Evolutionary conservation across 2,797 vertebrate genomes (phyloP).

Genomic region (Rhinella marina): DNA sequence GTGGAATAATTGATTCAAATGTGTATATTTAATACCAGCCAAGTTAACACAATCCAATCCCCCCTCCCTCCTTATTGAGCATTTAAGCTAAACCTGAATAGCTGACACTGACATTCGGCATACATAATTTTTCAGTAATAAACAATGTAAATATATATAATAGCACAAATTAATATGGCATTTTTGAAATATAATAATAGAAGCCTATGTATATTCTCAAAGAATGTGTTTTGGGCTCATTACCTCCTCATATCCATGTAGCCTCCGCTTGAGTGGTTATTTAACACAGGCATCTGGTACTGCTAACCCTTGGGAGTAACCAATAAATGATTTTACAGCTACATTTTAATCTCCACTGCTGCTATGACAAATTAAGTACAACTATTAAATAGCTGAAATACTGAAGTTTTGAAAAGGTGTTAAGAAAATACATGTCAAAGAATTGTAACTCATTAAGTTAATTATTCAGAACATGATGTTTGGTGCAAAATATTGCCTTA

Average conservation of each 20-base stretch:
- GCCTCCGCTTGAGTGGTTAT: constrained; percentile 60
- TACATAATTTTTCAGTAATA: constrained; percentile 8
- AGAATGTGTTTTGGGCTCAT: constrained; percentile 53
- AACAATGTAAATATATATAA: constrained; percentile 16
- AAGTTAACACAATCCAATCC: constrained; percentile 15
- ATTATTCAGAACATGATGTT: constrained; percentile 19
- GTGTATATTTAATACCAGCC: constrained; percentile 28
- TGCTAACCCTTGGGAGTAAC: constrained; percentile 49
- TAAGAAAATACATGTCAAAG: constrained; percentile 12
- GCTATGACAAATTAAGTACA: constrained; percentile 56
- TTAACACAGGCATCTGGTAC: constrained; percentile 53
- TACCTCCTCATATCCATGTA: constrained; percentile 58
- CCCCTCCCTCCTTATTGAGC: background rate
- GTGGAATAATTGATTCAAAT: constrained; percentile 41
- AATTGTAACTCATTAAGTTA: constrained; percentile 15
- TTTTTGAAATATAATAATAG: constrained; percentile 36
- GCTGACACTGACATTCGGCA: background rate
- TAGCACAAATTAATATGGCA: background rate
- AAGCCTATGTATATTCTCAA: constrained; percentile 40
- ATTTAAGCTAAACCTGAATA: background rate
- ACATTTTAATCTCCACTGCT: constrained; percentile 49
- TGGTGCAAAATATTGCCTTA: background rate
- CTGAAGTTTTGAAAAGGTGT: constrained; percentile 49
- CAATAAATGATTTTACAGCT: constrained; percentile 63
- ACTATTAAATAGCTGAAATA: constrained; percentile 42